Evolutionary conservation across 2,888 invertebrate species (phyloP), one percentile per base, ranked within the genome.

Genomic region (Cancer borealis): DNA sequence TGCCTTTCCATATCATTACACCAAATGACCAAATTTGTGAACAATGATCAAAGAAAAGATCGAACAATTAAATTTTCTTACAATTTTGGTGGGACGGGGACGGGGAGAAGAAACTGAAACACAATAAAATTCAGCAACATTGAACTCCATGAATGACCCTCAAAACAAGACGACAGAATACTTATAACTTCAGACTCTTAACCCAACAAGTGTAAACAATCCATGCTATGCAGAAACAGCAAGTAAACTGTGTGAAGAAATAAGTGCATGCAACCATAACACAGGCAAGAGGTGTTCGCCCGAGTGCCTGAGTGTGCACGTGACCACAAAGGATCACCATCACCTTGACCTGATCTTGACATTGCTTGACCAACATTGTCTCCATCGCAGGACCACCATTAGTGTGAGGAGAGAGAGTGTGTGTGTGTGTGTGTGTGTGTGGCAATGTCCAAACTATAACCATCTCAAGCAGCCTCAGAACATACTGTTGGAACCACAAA

Each of bases 181-280:
- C 10, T 73, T 21, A 73, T 73, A 73, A n/a, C 73, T 73, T n/a
- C 26, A 26, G n/a, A 73, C 39, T 26, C 26, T 79, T n/a, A 79
- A 39, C 21, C 73, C 73, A 79, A 26, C 73, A 79, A 79, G 73
- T 79, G 73, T 79, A 26, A 79, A 79, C 26, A 30, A 84, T 84
- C 84, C 84, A 39, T 39, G 39, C 30, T 39, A 84, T 30, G 84
- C 84, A 39, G 84, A 14, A 39, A 39, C 84, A 79, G 73, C 73
- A 26, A 79, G 73, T 26, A 79, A 79, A 26, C 84, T 17, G 84
- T 84, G 84, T 39, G 39, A 84, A 39, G 12, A n/a, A 21, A 66
- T 26, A 30, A 39, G 84, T 84, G 84, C 84, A 84, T 84, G 84
- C 84, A 30, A 84, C 84, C 84, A 73, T n/a, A 26, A 26, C 73